A percentile compares a stretch with the other conserved stretches of the same genome.
phyloP scores from a whole-genome alignment of 2,113 vertebrate genomes.

The Acrocephalus kingi region DNA sequence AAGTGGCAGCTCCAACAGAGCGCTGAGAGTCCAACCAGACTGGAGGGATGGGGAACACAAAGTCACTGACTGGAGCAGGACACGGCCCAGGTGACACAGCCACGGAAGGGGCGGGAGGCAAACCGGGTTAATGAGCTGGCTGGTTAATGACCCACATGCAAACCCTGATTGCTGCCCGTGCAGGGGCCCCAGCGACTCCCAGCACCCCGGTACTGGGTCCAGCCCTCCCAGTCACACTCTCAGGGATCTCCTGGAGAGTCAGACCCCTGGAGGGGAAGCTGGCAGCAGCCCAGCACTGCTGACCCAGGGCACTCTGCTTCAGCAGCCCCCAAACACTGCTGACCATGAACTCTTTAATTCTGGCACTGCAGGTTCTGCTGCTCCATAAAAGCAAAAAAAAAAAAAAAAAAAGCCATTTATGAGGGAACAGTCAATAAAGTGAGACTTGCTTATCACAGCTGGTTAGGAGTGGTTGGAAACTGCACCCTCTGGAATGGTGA shows the following conservation, averaged over 20 bases:
- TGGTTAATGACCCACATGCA: background rate
- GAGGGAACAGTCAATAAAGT: background rate
- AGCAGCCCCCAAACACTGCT: background rate
- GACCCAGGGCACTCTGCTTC: background rate
- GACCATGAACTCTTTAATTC: background rate
- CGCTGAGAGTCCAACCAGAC: rapidly evolving
- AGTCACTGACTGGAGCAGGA: background rate
- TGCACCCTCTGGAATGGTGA: background rate
- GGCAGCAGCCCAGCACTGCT: background rate
- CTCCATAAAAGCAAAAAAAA: background rate
- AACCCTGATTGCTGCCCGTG: background rate
- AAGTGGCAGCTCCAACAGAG: background rate
- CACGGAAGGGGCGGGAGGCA: background rate
- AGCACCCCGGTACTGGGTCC: background rate
- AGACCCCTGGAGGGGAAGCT: background rate
- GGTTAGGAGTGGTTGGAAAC: background rate
- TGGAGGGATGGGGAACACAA: background rate
- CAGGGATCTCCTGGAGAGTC: background rate
- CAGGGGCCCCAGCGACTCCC: background rate
- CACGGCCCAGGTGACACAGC: rapidly evolving
- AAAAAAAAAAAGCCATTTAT: background rate
- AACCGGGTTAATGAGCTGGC: background rate
- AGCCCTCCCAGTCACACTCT: background rate
- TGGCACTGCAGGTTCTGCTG: slow-evolving; percentile 2
- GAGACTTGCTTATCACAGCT: background rate